phyloP scores from a whole-genome alignment of 2,797 vertebrate species.

The Coranthus polyacanthus region DNA sequence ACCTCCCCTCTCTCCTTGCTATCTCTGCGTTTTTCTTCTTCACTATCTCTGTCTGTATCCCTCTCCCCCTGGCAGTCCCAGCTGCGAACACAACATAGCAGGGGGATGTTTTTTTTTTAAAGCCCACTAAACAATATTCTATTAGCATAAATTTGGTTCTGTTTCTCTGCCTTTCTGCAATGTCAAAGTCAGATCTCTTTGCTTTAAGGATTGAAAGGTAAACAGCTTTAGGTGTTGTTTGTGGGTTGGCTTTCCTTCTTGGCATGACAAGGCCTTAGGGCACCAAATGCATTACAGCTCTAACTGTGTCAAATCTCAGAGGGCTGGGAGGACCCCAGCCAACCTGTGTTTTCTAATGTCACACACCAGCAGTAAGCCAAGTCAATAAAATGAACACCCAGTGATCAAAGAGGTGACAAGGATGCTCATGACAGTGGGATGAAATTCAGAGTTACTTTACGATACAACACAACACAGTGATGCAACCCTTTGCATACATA shows the following conservation, averaged over 20 bases:
- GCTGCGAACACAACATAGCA: conserved; percentile 67
- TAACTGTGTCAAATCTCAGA: conserved; percentile 76
- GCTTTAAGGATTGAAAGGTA: conserved; percentile 80
- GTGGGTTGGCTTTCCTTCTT: conserved; percentile 74
- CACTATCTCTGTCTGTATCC: conserved; percentile 69
- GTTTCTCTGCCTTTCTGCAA: conserved; percentile 68
- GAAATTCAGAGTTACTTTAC: conserved; percentile 66
- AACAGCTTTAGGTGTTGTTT: conserved; percentile 80
- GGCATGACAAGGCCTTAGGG: conserved; percentile 78
- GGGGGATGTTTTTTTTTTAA: conserved; percentile 64
- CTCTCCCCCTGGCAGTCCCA: conserved; percentile 76
- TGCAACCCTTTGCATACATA: conserved; percentile 59
- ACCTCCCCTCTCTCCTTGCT: conserved; percentile 64
- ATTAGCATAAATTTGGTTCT: conserved; percentile 85
- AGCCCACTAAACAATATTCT: conserved; percentile 83
- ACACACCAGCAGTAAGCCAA: conserved; percentile 76
- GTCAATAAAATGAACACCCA: conserved; percentile 80
- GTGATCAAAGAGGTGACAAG: conserved; percentile 81
- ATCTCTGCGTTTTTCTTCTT: conserved; percentile 62
- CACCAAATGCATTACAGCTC: conserved; percentile 73
- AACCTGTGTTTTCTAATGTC: conserved; percentile 79
- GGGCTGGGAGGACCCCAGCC: conserved; percentile 75
- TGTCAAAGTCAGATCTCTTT: conserved; percentile 83
- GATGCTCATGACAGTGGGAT: conserved; percentile 71
- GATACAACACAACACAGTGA: conserved; percentile 50